Evolutionary conservation across 1,140 invertebrate species (phyloP), one percentile per base, ranked within the genome.

Genomic region (Anastrepha ludens): DNA sequence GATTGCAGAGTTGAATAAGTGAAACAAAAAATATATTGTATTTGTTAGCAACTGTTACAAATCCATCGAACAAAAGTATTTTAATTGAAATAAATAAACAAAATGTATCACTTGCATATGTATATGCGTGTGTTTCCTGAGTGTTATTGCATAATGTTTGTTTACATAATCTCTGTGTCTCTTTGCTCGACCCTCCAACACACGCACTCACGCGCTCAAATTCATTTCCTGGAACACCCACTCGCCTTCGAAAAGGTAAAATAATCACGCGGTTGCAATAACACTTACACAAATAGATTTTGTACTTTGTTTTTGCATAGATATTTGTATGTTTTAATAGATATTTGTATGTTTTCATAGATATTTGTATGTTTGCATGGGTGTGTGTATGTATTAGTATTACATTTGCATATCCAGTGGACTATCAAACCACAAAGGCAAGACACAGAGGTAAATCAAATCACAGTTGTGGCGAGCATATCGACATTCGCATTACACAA

Each of bases 211-310:
- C 39, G 41, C 67, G 41, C 65, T 15, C 41, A 47, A 39, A 74
- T 74, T 74, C 44, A 74, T 74, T 74, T 74, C 67, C 67, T 74
- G 67, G 11, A 74, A 74, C 67, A 74, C 67, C 67, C 67, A 74
- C 67, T 74, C 41, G 67, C 67, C 67, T 74, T 74, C 41, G 67
- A 41, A 74, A 74, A 44, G 39, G 41, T 17, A 74, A 74, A 65
- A 2, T 74, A 47, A 47, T 11, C 67, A 44, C 67, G 41, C 39
- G 44, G 67, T 74, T n/a, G 41, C 67, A 74, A n/a, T 74, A 39
- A 47, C 67, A 74, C 41, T 74, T 74, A 74, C 67, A 74, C 11
- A 9, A 3, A 8, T 55, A 55, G 50, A 55, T 55, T 8, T 55
- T 55, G 50, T 8, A 55, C 11, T 55, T 55, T 55, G 50, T 55